phyloP scores from a whole-genome alignment of 2,113 vertebrate species.

The Gasterosteus aculeatus region DNA sequence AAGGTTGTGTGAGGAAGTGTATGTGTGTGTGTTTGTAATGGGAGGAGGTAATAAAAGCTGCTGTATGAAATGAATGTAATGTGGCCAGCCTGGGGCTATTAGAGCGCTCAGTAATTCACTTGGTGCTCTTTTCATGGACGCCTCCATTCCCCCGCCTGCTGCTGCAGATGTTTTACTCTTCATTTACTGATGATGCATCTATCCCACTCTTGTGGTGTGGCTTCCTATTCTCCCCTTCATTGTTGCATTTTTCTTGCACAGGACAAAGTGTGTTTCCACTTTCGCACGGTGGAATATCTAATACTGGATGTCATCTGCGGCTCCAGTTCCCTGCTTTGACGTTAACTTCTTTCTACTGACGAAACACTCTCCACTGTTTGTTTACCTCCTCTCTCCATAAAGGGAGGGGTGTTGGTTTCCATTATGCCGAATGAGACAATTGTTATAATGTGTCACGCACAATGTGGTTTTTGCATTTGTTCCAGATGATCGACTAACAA shows the following conservation, averaged over 20 bases:
- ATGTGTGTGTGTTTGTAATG: slow-evolving; percentile 59
- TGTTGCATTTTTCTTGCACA: slow-evolving; percentile 39
- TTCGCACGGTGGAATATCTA: slow-evolving; percentile 40
- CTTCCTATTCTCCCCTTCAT: slow-evolving; percentile 9
- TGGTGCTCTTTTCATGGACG: slow-evolving; percentile 64
- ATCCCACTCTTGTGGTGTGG: slow-evolving; percentile 35
- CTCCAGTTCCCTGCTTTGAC: slow-evolving; percentile 37
- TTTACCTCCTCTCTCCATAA: slow-evolving; percentile 23
- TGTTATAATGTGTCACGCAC: slow-evolving; percentile 39
- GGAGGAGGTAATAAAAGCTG: slow-evolving; percentile 77
- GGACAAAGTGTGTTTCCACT: slow-evolving; percentile 61
- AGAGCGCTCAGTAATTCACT: slow-evolving; percentile 75
- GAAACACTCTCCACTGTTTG: slow-evolving; percentile 22
- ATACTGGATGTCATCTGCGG: slow-evolving; percentile 48
- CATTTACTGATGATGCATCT: slow-evolving; percentile 45
- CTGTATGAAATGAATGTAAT: slow-evolving; percentile 78
- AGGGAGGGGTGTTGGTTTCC: slow-evolving; percentile 57
- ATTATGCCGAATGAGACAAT: slow-evolving; percentile 42
- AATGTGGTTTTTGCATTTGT: slow-evolving; percentile 52
- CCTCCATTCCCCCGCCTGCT: slow-evolving; percentile 43
- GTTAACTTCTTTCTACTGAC: slow-evolving; percentile 22
- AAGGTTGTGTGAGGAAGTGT: slow-evolving; percentile 13
- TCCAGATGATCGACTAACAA: slow-evolving; percentile 48
- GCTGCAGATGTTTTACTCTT: slow-evolving; percentile 51
- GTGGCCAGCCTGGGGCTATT: slow-evolving; percentile 76